Conservation (phyloP, 2,113 vertebrate genomes). For the Tenebrosternarchus preto region DNA sequence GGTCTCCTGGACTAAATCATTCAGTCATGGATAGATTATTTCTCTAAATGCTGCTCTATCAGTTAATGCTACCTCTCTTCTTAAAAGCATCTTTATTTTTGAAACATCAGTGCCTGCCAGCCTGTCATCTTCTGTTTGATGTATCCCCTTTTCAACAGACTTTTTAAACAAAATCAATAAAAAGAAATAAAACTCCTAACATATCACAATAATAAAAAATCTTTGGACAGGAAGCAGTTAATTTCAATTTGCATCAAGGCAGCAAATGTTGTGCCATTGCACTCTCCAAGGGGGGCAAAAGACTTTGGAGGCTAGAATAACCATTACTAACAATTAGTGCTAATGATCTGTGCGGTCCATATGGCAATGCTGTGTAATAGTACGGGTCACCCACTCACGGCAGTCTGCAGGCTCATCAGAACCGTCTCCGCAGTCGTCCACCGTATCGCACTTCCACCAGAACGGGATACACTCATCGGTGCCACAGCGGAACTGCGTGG, state of each 20-base stretch:
- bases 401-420: constrained; percentile 95
- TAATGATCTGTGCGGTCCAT: constrained; percentile 39
- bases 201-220: constrained; percentile 14
- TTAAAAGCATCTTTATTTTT: constrained; percentile 40
- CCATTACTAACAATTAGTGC: constrained; percentile 29
- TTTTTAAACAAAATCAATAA: constrained; percentile 24
- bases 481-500: constrained; percentile 92
- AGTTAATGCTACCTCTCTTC: constrained; percentile 43
- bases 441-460: constrained; percentile 99
- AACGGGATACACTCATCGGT: constrained; percentile 98
- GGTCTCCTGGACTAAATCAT: constrained; percentile 29
- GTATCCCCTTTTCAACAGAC: background rate
- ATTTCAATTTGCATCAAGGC: constrained; percentile 14
- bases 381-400: constrained; percentile 78
- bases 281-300: background rate
- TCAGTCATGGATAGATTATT: constrained; percentile 33
- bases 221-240: background rate
- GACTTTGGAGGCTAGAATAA: constrained; percentile 25
- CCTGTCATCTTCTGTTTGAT: constrained; percentile 39
- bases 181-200: background rate
- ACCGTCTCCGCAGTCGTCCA: constrained; percentile 96
- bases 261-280: background rate
- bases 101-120: constrained; percentile 40
- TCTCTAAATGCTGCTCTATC: constrained; percentile 15
- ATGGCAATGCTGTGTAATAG: constrained; percentile 17